These are phyloP conservation scores for Nibea albiflora DNA, from an alignment of 2,113 vertebrate genomes.

Conservation along the genomic window DNA sequence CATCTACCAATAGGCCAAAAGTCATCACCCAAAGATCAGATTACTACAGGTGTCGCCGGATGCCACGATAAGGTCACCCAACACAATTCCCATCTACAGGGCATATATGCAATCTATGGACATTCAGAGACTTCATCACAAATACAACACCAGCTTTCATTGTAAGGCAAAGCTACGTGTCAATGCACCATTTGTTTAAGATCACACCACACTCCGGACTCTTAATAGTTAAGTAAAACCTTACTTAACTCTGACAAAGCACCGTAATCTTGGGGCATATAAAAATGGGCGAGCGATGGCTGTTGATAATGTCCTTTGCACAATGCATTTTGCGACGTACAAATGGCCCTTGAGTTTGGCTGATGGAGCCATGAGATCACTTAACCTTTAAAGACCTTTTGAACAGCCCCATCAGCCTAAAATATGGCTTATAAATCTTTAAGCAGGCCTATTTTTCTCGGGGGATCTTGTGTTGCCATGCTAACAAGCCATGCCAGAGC, in stretches of 20 bases:
- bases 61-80: neutral
- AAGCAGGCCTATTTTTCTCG: slow-evolving; percentile 15
- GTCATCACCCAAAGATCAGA: neutral
- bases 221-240: neutral
- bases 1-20: neutral
- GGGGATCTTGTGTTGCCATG: slow-evolving; percentile 4
- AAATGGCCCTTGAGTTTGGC: slow-evolving; percentile 48
- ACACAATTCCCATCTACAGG: neutral
- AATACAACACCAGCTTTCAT: neutral
- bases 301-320: slow-evolving; percentile 26
- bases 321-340: slow-evolving; percentile 27
- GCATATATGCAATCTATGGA: neutral
- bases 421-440: slow-evolving; percentile 50
- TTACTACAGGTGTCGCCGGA: neutral
- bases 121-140: neutral
- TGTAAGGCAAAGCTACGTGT: no score
- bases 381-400: slow-evolving; percentile 66
- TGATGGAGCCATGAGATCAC: slow-evolving; percentile 51
- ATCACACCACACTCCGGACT: neutral
- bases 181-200: neutral
- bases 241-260: neutral
- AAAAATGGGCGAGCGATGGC: slow-evolving; percentile 16
- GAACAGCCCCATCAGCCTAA: slow-evolving; percentile 44
- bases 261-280: slow-evolving; percentile 12
- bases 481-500: neutral